phyloP scores from a whole-genome alignment of 1,140 invertebrate genomes.

The Scaptomyza pallida region DNA sequence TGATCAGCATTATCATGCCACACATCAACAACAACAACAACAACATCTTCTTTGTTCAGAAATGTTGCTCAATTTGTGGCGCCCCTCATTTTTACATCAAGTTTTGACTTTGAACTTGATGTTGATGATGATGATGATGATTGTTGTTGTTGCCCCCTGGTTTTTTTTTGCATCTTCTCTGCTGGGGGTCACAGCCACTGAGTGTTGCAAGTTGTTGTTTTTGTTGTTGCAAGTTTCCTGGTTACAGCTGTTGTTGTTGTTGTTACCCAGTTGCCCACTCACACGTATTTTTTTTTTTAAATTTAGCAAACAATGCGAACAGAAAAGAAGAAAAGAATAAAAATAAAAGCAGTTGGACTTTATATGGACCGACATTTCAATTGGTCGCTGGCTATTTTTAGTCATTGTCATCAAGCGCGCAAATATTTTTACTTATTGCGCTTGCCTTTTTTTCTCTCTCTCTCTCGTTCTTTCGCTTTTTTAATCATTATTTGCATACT shows the following conservation, averaged over 20 bases:
- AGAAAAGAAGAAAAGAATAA: constrained; percentile 50
- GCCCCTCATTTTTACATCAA: constrained; percentile 43
- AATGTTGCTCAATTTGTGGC: constrained; percentile 35
- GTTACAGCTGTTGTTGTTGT: constrained; percentile 33
- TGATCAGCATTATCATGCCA: constrained; percentile 24
- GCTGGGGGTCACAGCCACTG: constrained; percentile 30
- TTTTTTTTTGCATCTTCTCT: constrained; percentile 41
- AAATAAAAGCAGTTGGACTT: constrained; percentile 50
- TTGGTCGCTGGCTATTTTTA: constrained; percentile 77
- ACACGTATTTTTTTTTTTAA: constrained; percentile 66
- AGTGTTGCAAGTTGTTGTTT: constrained; percentile 7
- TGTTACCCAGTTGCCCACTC: constrained; percentile 64
- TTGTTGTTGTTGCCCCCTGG: background rate
- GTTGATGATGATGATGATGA: constrained; percentile 20
- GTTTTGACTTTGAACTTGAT: constrained; percentile 75
- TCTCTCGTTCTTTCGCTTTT: constrained; percentile 13
- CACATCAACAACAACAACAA: constrained; percentile 21
- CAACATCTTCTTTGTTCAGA: constrained; percentile 12
- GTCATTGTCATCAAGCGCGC: constrained; percentile 68
- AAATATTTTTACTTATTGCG: constrained; percentile 49
- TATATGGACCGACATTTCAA: constrained; percentile 80
- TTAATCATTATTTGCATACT: constrained; percentile 67
- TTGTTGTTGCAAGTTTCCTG: constrained; percentile 41
- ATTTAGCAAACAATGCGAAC: too few relatives aligned
- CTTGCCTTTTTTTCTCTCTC: background rate